Base-by-base conservation (phyloP, 2,113 vertebrate genomes). In the Pseudorasbora parva region DNA sequence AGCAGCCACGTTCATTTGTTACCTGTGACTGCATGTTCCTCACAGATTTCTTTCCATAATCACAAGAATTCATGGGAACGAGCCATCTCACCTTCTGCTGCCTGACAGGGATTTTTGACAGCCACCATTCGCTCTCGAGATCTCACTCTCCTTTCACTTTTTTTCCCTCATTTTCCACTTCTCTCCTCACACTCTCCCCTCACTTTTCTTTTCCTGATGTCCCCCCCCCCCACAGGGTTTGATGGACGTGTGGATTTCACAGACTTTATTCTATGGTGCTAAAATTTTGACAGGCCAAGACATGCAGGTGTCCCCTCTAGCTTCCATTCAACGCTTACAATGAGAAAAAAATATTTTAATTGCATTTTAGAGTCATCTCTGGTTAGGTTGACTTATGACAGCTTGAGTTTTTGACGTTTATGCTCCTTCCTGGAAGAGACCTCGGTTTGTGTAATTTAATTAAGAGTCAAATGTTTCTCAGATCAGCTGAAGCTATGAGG, bases 31-130 rank as follows among this genome's bases (percentile, higher is more conserved):
- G 75, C 14, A 77, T 59, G 54, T 59, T 77, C 54, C 54, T 43
- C 51, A 30, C 74, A 77, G 19, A 56, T 76, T 56, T 76, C 54
- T 5, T 2, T 59, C 19, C 8, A 41, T 60, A 78, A 45, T 60
- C 54, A 78, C 33, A 25, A 11, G 59, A 62, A 64, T 79, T 49
- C 30, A 60, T 27, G n/a, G 37, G 56, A 51, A 81, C 51, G 27
- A 64, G 54, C 23, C 27, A 47, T 78, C 15, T 84, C 75, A 71
- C n/a, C 51, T 45, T 82, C 54, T 74, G 56, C 82, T 54, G 59
- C 54, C 62, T 84, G 74, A 78, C 82, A 54, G 60, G 73, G 33
- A 51, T n/a, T 43, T 77, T 54, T 79, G 81, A 74, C 54, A 81
- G 57, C 68, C 33, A 78, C 10, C 15, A 60, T 64, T 78, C 69